Percentiles rank a stretch among this genome's conserved stretches.
Conservation (phyloP, 1,140 invertebrate species). For the Ganaspis sp. region DNA sequence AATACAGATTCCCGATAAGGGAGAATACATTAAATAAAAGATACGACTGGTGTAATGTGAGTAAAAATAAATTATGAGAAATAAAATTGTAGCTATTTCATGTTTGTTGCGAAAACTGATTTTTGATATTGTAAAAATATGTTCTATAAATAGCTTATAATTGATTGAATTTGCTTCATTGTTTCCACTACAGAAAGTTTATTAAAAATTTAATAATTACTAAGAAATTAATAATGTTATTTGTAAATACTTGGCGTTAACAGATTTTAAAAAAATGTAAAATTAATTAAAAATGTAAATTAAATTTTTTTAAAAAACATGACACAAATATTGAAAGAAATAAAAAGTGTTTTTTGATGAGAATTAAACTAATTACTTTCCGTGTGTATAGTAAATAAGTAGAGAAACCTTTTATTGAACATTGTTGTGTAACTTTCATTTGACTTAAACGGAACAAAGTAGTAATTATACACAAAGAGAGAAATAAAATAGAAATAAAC, state of each 20-base stretch:
- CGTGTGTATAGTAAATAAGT: not conserved
- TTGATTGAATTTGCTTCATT: too few species aligned
- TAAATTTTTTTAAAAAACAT: too few species aligned
- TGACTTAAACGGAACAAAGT: not conserved
- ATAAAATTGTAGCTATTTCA: not conserved
- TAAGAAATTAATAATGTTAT: too few species aligned
- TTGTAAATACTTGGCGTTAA: too few species aligned
- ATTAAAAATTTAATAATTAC: too few species aligned
- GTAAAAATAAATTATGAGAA: not conserved
- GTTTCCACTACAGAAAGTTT: too few species aligned
- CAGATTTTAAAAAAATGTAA: too few species aligned
- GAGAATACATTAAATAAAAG: not conserved
- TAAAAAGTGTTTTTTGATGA: not conserved
- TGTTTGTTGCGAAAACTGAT: too few species aligned
- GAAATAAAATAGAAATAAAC: not conserved
- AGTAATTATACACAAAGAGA: not conserved
- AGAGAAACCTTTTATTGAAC: not conserved
- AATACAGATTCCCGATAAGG: not conserved
- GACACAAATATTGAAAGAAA: not conserved
- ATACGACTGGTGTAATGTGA: not conserved
- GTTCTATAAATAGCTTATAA: too few species aligned
- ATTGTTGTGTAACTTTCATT: conserved; percentile 7
- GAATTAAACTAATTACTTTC: not conserved
- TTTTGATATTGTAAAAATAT: too few species aligned
- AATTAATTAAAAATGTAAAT: too few species aligned